A percentile compares a stretch with the other conserved stretches of the same genome.
phyloP scores from a whole-genome alignment of 2,113 vertebrate genomes.

The Stercorarius parasiticus region DNA sequence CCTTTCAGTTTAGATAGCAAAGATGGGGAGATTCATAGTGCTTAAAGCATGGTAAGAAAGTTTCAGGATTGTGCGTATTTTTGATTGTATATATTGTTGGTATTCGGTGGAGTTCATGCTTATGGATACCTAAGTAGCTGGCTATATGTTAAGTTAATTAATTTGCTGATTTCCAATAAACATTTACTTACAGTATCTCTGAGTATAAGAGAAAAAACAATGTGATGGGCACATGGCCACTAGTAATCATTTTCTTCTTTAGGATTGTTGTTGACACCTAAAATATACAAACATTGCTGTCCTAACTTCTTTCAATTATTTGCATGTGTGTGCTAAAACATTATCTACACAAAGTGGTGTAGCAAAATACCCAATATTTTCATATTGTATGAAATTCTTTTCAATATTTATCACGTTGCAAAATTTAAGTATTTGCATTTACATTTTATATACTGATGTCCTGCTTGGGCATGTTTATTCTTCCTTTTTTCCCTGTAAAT shows the following conservation, averaged over 20 bases:
- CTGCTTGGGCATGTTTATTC: not conserved
- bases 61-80: not conserved
- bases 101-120: not conserved
- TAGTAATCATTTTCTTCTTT: not conserved
- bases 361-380: not conserved
- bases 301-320: not conserved
- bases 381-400: not conserved
- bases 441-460: not conserved
- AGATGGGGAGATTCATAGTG: not conserved
- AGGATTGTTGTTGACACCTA: not conserved
- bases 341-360: not conserved
- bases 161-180: not conserved
- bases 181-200: not conserved
- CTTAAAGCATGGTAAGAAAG: not conserved
- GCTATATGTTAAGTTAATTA: not conserved
- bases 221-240: not conserved
- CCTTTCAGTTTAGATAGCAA: not conserved
- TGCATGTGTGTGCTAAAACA: not conserved
- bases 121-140: not conserved
- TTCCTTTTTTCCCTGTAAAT: not conserved
- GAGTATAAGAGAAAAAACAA: not conserved
- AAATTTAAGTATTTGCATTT: not conserved
- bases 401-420: not conserved
- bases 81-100: not conserved
- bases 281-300: not conserved